Evolutionary conservation across 2,888 invertebrate species (phyloP).

Genomic region (Apamea anceps): DNA sequence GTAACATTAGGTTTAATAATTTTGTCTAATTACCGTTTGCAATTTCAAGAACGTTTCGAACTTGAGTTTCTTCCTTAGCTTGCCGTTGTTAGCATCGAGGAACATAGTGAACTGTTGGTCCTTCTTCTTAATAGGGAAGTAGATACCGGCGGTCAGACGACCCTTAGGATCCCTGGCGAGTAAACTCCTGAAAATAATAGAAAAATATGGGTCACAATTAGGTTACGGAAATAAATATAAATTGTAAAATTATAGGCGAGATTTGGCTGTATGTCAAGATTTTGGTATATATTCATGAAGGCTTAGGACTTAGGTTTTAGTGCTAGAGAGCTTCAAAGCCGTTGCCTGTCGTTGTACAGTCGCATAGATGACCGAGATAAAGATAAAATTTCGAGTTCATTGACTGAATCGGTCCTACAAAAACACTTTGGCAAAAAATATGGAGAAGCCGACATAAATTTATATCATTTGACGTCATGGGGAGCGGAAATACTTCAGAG

Average conservation of each 20-base stretch:
- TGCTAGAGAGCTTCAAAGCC: not conserved
- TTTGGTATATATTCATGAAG: not conserved
- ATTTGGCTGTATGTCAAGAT: not conserved
- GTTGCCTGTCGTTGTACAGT: not conserved
- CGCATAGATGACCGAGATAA: not conserved
- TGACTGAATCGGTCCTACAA: conserved; percentile 8
- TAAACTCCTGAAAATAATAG: conserved; percentile 91
- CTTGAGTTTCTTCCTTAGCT: conserved; percentile 93
- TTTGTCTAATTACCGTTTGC: conserved; percentile 89
- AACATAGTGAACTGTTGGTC: conserved; percentile 94
- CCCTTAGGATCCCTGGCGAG: conserved; percentile 96
- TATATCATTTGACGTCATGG: conserved; percentile 44
- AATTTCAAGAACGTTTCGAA: conserved; percentile 92
- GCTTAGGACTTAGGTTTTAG: not conserved
- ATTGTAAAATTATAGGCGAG: not conserved
- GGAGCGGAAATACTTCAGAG: conserved; percentile 36
- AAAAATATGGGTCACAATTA: conserved; percentile 11
- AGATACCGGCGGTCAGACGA: conserved; percentile 95
- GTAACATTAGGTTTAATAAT: not conserved
- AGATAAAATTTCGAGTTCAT: conserved; percentile 2
- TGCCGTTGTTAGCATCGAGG: conserved; percentile 93
- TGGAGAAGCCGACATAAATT: not conserved
- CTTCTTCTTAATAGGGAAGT: conserved; percentile 93
- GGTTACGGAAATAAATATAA: not conserved
- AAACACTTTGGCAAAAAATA: conserved; percentile 15